Conservation (phyloP, 2,888 invertebrate genomes). For the Ptychoptera albimana region DNA sequence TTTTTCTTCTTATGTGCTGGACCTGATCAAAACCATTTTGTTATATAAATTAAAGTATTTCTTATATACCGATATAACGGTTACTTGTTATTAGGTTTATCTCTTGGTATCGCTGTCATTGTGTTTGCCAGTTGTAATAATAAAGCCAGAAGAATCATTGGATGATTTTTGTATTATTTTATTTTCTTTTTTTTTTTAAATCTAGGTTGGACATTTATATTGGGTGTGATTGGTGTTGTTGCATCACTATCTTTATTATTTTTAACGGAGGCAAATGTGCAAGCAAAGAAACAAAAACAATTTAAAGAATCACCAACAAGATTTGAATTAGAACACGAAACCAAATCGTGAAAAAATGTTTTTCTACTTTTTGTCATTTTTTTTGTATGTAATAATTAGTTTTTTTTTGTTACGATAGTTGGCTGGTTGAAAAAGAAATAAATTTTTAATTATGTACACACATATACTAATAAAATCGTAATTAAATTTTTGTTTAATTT, state of each 20-base stretch:
- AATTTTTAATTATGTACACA: too few species aligned
- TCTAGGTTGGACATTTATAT: constrained; percentile 76
- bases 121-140: constrained; percentile 80
- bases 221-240: constrained; percentile 69
- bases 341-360: constrained; percentile 36
- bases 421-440: too few species aligned
- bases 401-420: too few species aligned
- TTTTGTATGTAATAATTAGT: too few species aligned
- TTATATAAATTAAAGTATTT: constrained; percentile 45
- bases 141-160: constrained; percentile 69
- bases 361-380: too few species aligned
- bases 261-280: constrained; percentile 65
- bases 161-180: constrained; percentile 53
- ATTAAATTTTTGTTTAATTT: too few species aligned
- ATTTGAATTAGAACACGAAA: constrained; percentile 60
- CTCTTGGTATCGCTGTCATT: constrained; percentile 69
- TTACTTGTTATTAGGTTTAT: constrained; percentile 36
- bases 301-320: constrained; percentile 71
- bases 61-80: constrained; percentile 16
- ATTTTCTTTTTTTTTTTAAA: constrained; percentile 4
- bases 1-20: constrained; percentile 74
- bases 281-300: constrained; percentile 52
- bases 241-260: constrained; percentile 57
- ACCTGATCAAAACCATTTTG: constrained; percentile 63
- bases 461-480: too few species aligned